A percentile compares a stretch with the other conserved stretches of the same genome.
Evolutionary conservation across 2,888 invertebrate species (phyloP).

Genomic region (Hyppa rectilinea): DNA sequence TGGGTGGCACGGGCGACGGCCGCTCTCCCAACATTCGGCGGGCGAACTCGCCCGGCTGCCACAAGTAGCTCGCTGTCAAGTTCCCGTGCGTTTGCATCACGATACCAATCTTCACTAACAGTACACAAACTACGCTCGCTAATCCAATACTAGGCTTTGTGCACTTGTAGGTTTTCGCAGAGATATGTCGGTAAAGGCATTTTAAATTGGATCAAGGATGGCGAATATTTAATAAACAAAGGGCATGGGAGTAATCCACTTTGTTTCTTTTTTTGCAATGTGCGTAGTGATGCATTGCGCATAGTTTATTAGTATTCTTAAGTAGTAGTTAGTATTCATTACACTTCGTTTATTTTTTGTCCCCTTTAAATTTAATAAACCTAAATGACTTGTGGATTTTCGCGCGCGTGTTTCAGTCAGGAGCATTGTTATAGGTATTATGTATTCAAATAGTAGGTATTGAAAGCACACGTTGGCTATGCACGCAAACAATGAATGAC

Average conservation of each 20-base stretch:
- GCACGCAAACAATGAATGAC: slow-evolving; percentile 26
- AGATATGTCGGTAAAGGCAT: slow-evolving; percentile 77
- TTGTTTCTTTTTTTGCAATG: slow-evolving; percentile 23
- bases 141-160: slow-evolving; percentile 86
- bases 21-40: slow-evolving; percentile 87
- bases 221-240: slow-evolving; percentile 75
- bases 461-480: slow-evolving; percentile 26
- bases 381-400: neutral
- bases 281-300: slow-evolving; percentile 8
- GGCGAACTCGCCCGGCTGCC: slow-evolving; percentile 88
- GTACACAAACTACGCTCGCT: slow-evolving; percentile 77
- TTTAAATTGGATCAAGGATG: slow-evolving; percentile 82
- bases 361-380: neutral
- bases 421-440: neutral
- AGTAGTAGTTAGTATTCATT: no score
- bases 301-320: neutral
- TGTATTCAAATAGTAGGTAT: neutral
- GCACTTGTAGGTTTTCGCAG: slow-evolving; percentile 86
- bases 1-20: slow-evolving; percentile 86
- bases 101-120: slow-evolving; percentile 80
- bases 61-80: slow-evolving; percentile 86
- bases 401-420: neutral
- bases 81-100: slow-evolving; percentile 88
- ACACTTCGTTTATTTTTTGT: neutral
- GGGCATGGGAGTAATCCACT: slow-evolving; percentile 56